Percentiles rank a stretch among this genome's conserved stretches.
Evolutionary conservation across 2,888 invertebrate species (phyloP).

Genomic region (Drosophila conformis): DNA sequence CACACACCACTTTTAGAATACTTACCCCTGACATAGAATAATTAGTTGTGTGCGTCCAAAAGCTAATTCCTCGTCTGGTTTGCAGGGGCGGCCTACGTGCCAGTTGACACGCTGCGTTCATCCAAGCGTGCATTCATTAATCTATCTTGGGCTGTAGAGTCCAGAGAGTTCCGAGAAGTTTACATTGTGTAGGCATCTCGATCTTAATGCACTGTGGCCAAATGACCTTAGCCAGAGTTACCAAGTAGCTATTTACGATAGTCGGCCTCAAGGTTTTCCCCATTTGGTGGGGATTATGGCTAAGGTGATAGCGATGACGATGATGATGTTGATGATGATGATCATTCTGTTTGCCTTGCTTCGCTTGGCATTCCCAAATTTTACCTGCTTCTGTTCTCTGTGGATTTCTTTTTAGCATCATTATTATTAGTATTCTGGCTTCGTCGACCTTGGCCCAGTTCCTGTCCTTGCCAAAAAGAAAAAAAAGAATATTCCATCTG

Average conservation of each 20-base stretch:
- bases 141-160: constrained; percentile 3
- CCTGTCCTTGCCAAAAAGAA: constrained; percentile 60
- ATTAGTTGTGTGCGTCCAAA: constrained; percentile 5
- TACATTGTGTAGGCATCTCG: constrained; percentile 7
- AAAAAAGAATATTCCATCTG: constrained; percentile 46
- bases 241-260: constrained; percentile 17
- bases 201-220: constrained; percentile 4
- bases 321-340: constrained; percentile 8
- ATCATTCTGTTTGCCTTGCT: constrained; percentile 35
- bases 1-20: not conserved
- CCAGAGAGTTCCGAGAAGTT: constrained; percentile 20
- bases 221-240: constrained; percentile 10
- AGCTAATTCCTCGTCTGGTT: constrained; percentile 26
- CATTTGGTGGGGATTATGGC: not conserved
- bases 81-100: constrained; percentile 58
- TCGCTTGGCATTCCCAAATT: constrained; percentile 12
- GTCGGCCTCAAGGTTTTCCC: constrained; percentile 29
- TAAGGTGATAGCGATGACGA: not conserved
- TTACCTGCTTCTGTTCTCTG: constrained; percentile 34
- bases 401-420: constrained; percentile 20
- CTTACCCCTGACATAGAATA: constrained; percentile 9
- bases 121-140: constrained; percentile 2
- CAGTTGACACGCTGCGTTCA: constrained; percentile 55
- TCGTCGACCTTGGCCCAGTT: constrained; percentile 71
- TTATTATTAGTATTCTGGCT: constrained; percentile 42